phyloP scores from a whole-genome alignment of 2,888 invertebrate species.

The Tribolium freemani region DNA sequence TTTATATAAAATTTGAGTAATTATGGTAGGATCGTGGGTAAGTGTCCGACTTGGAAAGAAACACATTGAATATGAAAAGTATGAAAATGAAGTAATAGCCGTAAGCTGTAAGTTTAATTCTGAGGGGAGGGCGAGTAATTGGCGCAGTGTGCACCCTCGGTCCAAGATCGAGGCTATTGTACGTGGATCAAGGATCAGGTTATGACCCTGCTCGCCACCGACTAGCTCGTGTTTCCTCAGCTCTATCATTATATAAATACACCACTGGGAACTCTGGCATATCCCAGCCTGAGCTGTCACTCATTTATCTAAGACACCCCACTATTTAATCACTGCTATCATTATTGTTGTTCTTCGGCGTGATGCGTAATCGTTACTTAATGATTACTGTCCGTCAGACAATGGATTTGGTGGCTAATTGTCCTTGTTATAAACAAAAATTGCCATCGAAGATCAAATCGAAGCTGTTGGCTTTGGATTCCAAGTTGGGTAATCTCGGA shows the following conservation, averaged over 20 bases:
- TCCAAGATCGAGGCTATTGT: slow-evolving; percentile 52
- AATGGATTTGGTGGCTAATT: slow-evolving; percentile 42
- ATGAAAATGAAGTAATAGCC: slow-evolving; percentile 18
- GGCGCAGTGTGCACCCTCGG: slow-evolving; percentile 49
- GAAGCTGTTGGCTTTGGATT: slow-evolving; percentile 40
- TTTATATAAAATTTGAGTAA: slow-evolving; percentile 44
- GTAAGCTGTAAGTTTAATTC: slow-evolving; percentile 21
- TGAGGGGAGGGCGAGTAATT: slow-evolving; percentile 48
- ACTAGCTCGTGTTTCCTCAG: slow-evolving; percentile 60
- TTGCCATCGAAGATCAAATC: slow-evolving; percentile 35
- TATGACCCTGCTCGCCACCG: slow-evolving; percentile 63
- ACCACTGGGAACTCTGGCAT: slow-evolving; percentile 64
- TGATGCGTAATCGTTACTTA: slow-evolving; percentile 60
- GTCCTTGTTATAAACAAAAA: slow-evolving; percentile 41
- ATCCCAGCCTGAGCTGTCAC: slow-evolving; percentile 64
- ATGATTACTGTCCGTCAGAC: slow-evolving; percentile 53
- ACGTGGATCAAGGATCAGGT: slow-evolving; percentile 64
- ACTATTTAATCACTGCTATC: slow-evolving; percentile 67
- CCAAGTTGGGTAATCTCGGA: slow-evolving; percentile 62
- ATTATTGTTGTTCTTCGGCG: slow-evolving; percentile 60
- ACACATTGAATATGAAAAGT: not conserved
- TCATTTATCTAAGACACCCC: slow-evolving; percentile 68
- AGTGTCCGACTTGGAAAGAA: not conserved
- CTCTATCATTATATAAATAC: slow-evolving; percentile 69
- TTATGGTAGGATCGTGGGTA: slow-evolving; percentile 24